These are phyloP conservation scores for Lanius ludovicianus DNA, from an alignment of 2,113 vertebrate genomes.

Conservation along the genomic window DNA sequence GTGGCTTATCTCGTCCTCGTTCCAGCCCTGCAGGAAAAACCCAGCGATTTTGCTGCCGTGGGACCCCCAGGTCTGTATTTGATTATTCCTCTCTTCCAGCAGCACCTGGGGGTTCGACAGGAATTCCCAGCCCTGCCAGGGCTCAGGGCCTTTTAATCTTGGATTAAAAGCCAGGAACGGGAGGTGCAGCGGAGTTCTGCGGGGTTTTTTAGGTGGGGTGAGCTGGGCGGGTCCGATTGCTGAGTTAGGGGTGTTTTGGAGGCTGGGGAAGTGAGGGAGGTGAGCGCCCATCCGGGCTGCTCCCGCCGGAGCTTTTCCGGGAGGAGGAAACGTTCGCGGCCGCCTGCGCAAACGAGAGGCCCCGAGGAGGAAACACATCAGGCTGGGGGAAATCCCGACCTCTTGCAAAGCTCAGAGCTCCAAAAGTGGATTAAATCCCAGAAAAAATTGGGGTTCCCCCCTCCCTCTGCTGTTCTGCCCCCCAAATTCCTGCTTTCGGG, in stretches of 20 bases:
- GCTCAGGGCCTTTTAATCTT: background rate
- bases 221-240: rapidly evolving
- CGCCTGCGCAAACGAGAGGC: background rate
- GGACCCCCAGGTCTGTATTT: slow-evolving; percentile 9
- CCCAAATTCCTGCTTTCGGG: rapidly evolving
- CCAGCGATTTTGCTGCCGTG: background rate
- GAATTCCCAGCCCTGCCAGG: background rate
- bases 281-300: background rate
- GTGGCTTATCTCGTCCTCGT: slow-evolving; percentile 39
- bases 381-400: slow-evolving; percentile 5
- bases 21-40: background rate
- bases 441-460: rapidly evolving
- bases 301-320: background rate
- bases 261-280: background rate
- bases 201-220: background rate
- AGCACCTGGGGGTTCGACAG: background rate
- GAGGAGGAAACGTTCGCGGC: background rate
- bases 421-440: background rate
- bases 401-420: background rate
- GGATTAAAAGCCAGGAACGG: background rate
- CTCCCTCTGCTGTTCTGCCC: background rate
- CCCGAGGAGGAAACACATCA: background rate
- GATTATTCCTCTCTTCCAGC: background rate
- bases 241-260: rapidly evolving
- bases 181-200: background rate